Evolutionary conservation across 2,113 vertebrate genomes (phyloP), one percentile per base, ranked within the genome.

Genomic region (Patagioenas fasciata): DNA sequence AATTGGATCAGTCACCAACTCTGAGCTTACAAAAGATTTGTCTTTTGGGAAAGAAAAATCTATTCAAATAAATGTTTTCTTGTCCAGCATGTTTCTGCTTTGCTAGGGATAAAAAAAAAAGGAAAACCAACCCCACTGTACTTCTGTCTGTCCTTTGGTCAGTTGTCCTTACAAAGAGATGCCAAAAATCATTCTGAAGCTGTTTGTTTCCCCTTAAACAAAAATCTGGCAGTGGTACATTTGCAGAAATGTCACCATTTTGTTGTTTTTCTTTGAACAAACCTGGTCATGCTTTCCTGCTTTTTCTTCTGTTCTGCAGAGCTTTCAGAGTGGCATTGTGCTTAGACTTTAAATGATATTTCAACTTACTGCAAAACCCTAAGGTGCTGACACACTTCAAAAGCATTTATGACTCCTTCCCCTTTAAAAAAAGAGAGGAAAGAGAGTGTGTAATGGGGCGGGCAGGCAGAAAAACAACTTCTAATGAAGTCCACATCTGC

Each of bases 401-500:
- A 53, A 62, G 17, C 53, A 71, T 92, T 96, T 92, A 92, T 54
- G 69, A 79, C 38, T 88, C 65, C 38, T 44, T 8, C 23, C 29
- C 36, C 18, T 93, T 95, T 73, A 85, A 95, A 96, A 58, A 57
- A 14, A 81, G 13, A 51, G 19, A 81, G 26, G 24, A 85, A 86
- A 56, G 8, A 51, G 24, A 58, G 15, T 12, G 10, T 51, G 14
- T 11, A 51, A 53, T 16, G 56, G 24, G 25, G 28, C 17, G 3
- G 11, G 44, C 48, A 50, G 18, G 8, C 8, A 32, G 29, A 28
- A 44, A 58, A 80, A 77, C 19, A 79, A 65, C 21, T 74, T 92
- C 14, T 89, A 94, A 96, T 97, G 56, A 93, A 96, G 96, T 97
- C 81, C 47, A 86, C 72, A 95, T 72, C 88, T 97, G 81, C 50